Evolutionary conservation across 2,797 vertebrate species (phyloP).

Genomic region (Sebastes minor): DNA sequence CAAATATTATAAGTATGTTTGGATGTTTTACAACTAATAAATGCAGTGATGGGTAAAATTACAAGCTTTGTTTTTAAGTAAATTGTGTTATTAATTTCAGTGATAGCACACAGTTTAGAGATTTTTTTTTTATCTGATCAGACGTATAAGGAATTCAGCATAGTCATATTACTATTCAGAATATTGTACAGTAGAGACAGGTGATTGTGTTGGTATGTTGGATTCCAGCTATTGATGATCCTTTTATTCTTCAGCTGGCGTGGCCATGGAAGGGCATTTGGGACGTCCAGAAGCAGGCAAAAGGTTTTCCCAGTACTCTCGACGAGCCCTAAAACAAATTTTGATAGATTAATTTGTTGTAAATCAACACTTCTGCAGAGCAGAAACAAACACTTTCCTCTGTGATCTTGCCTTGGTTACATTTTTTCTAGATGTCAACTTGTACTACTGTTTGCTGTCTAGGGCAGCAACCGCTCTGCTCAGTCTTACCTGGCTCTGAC

Average conservation of each 20-base stretch:
- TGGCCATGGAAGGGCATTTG: slow-evolving; percentile 86
- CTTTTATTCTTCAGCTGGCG: slow-evolving; percentile 63
- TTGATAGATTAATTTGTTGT: not conserved
- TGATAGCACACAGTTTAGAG: not conserved
- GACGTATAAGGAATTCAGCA: not conserved
- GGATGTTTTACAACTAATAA: not conserved
- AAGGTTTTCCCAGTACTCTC: slow-evolving; percentile 92
- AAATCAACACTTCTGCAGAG: not conserved
- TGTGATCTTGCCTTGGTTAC: not conserved
- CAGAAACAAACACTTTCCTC: not conserved
- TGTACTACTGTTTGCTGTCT: not conserved
- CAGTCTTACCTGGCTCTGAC: slow-evolving; percentile 86
- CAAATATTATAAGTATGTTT: not conserved
- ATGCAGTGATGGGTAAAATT: not conserved
- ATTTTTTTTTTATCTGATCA: not conserved
- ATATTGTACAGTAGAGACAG: not conserved
- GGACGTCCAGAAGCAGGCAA: slow-evolving; percentile 89
- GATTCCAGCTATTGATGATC: not conserved
- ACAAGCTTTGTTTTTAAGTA: not conserved
- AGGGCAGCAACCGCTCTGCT: not conserved
- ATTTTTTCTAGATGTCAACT: not conserved
- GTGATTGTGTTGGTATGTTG: not conserved
- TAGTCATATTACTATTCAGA: not conserved
- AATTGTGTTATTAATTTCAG: not conserved
- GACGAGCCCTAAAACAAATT: slow-evolving; percentile 82